Evolutionary conservation across 2,888 invertebrate genomes (phyloP).

Genomic region (Alentia gelatinosa): DNA sequence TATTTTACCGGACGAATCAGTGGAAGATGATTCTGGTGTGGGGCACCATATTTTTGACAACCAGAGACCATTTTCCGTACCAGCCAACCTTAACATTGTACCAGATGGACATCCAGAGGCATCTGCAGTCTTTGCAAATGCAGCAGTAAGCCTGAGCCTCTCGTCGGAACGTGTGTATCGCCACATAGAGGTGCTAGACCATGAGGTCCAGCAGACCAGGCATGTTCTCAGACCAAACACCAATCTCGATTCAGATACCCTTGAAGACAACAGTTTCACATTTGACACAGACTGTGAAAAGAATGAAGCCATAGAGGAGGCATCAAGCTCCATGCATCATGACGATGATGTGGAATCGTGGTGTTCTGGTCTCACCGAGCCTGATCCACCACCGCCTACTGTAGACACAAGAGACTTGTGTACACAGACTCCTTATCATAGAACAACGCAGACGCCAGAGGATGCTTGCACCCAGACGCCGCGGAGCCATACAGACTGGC

Average conservation of each 20-base stretch:
- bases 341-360: constrained; percentile 51
- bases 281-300: background rate
- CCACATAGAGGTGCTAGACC: constrained; percentile 46
- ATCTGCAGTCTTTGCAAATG: background rate
- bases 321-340: background rate
- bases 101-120: background rate
- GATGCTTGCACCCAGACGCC: constrained; percentile 58
- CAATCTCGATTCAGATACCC: background rate
- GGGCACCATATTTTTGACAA: background rate
- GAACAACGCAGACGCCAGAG: constrained; percentile 60
- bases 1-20: background rate
- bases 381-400: constrained; percentile 30
- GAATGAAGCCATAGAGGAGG: background rate
- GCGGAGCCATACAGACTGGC: background rate
- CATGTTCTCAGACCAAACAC: constrained; percentile 36
- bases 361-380: constrained; percentile 58
- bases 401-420: constrained; percentile 8
- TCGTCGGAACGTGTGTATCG: background rate
- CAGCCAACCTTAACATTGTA: background rate
- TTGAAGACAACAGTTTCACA: constrained; percentile 1
- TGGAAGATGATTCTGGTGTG: constrained; percentile 20
- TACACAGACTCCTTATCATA: constrained; percentile 58
- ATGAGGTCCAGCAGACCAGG: background rate
- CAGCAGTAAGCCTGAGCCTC: background rate
- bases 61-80: background rate